Conservation (phyloP, 2,113 vertebrate species). For the Varanus komodoensis region DNA sequence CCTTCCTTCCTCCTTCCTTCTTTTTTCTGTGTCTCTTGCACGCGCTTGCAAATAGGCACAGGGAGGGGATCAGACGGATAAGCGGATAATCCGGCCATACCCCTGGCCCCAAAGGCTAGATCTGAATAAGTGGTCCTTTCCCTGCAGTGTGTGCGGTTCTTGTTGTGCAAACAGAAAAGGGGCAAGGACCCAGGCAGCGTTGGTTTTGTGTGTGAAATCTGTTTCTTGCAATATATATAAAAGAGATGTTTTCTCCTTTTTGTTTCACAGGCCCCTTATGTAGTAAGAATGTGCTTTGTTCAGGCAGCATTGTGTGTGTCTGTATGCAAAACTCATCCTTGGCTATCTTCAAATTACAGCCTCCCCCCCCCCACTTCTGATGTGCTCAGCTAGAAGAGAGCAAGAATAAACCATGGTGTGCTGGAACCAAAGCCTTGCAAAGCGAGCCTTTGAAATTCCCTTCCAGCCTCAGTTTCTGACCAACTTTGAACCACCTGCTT, state of each 20-base stretch:
- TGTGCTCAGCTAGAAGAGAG: constrained; percentile 47
- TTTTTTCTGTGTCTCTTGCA: not conserved
- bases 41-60: not conserved
- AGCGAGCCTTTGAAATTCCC: constrained; percentile 20
- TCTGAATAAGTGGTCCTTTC: constrained; percentile 55
- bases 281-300: constrained; percentile 26
- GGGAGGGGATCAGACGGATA: not conserved
- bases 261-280: not conserved
- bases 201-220: not conserved
- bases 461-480: constrained; percentile 60
- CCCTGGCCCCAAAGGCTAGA: constrained; percentile 40
- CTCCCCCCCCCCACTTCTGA: constrained; percentile 15
- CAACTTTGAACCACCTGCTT: constrained; percentile 52
- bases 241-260: not conserved
- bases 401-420: constrained; percentile 44
- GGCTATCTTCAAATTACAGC: constrained; percentile 42
- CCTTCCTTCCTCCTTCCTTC: not conserved
- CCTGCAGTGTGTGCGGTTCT: not conserved
- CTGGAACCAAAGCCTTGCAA: constrained; percentile 34
- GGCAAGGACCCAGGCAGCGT: constrained; percentile 50
- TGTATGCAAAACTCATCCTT: constrained; percentile 9
- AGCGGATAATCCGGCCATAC: constrained; percentile 34
- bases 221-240: constrained; percentile 8
- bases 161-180: constrained; percentile 23
- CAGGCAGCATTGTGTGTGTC: constrained; percentile 27